phyloP scores from a whole-genome alignment of 2,113 vertebrate species.

The Chaenocephalus aceratus region DNA sequence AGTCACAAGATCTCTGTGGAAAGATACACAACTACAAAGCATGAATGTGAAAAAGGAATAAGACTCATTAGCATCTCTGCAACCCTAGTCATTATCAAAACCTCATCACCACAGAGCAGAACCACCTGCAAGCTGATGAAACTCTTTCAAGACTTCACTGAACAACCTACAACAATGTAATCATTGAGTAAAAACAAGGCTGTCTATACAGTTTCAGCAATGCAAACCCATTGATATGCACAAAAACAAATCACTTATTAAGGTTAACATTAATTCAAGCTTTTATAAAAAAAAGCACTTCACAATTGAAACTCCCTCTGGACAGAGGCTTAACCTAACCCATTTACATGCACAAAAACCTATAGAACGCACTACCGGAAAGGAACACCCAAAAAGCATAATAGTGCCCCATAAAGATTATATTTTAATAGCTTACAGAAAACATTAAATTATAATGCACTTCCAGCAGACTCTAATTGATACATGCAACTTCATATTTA shows the following conservation, averaged over 20 bases:
- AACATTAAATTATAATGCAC: too few relatives aligned
- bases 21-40: neutral
- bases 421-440: too few relatives aligned
- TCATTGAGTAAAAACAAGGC: conserved; percentile 6
- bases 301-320: too few relatives aligned
- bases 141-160: neutral
- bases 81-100: neutral
- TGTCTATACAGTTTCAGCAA: conserved; percentile 6
- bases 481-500: neutral
- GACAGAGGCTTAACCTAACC: too few relatives aligned
- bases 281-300: neutral
- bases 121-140: conserved; percentile 13
- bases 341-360: too few relatives aligned
- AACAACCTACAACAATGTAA: neutral
- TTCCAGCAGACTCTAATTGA: too few relatives aligned
- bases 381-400: too few relatives aligned
- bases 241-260: neutral
- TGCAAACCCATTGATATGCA: neutral
- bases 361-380: too few relatives aligned
- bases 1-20: conserved; percentile 26
- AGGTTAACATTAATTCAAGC: conserved; percentile 2
- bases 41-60: neutral
- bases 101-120: neutral
- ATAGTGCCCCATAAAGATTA: too few relatives aligned
- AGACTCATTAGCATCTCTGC: neutral